Evolutionary conservation across 2,888 invertebrate genomes (phyloP).

Genomic region (Heliconius aoede): DNA sequence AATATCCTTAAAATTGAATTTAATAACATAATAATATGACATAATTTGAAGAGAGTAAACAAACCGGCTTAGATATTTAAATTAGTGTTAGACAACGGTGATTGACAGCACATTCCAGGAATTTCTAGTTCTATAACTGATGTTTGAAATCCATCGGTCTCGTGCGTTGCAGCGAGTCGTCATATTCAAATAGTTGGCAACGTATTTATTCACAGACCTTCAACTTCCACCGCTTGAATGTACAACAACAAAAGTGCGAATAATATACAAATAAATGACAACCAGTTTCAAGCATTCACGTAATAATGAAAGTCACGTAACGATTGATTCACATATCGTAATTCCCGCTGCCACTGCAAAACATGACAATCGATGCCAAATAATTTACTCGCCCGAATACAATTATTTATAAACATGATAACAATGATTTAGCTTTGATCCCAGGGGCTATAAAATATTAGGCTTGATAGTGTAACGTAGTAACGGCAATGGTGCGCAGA

Average conservation of each 20-base stretch:
- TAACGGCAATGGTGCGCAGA: slow-evolving; percentile 75
- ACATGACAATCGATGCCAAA: slow-evolving; percentile 41
- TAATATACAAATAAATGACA: slow-evolving; percentile 35
- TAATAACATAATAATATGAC: neutral
- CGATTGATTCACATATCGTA: slow-evolving; percentile 27
- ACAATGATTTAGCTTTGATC: neutral
- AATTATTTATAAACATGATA: neutral
- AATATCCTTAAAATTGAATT: neutral
- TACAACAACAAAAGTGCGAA: slow-evolving; percentile 29
- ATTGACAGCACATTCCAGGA: neutral
- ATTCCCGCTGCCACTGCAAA: too few species aligned
- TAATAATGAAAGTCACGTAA: slow-evolving; percentile 30
- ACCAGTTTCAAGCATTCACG: slow-evolving; percentile 31
- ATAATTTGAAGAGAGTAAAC: neutral
- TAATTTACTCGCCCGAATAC: slow-evolving; percentile 23
- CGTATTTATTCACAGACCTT: slow-evolving; percentile 39
- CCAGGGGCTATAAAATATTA: neutral
- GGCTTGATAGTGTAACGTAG: slow-evolving; percentile 43
- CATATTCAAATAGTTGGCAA: slow-evolving; percentile 47
- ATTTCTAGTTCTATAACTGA: slow-evolving; percentile 22
- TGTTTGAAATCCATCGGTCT: slow-evolving; percentile 7
- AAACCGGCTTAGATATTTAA: neutral
- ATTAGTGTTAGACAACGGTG: neutral
- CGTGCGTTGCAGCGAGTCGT: slow-evolving; percentile 25
- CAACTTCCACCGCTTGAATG: slow-evolving; percentile 33